Evolutionary conservation across 2,888 invertebrate species (phyloP), one percentile per base, ranked within the genome.

Genomic region (Empis livida): DNA sequence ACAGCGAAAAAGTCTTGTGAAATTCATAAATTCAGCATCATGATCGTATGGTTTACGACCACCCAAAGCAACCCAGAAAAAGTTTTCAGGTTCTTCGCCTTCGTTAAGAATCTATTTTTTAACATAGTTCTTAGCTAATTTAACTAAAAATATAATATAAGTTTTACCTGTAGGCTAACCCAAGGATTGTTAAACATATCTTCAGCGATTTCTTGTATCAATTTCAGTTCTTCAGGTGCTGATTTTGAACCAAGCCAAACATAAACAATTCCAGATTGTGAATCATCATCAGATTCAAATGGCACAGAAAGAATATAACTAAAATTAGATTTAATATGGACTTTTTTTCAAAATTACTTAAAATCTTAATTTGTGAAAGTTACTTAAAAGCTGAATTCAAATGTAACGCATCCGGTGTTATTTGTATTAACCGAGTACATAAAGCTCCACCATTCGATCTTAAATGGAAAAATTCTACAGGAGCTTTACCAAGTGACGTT

Each of bases 41-140:
- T 75, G 77, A 49, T 95, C 95, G 65, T 94, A 92, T 0, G 84
- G 80, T 66, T 92, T 93, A 59, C 82, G 83, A 0, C 94, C 95
- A 46, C 91, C 90, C 30, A 95, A 73, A n/a, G 84, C 94, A 40
- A 93, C 84, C 96, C 96, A 97, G 73, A 96, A 96, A 76, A 96
- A 96, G 64, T 95, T 95, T 63, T 96, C 95, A 0, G 96, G 95
- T 68, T 97, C 97, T 63, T 90, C 90, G 14, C 95, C 95, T 72
- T 96, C 96, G 49, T 82, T 82, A 45, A 94, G 67, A 14, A 91
- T 80, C 80, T 90, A 6, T 32, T 32, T 32, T 32, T n/a, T n/a
- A n/a, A n/a, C n/a, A 32, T 32, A 13, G 35, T 35, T 27, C 9
- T 5, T 8, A 32, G 9, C 32, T 20, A 20, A 5, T 20, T 20